These are phyloP conservation scores for Ovibos moschatus DNA, from an alignment of 2,113 vertebrate species.

Conservation along the genomic window DNA sequence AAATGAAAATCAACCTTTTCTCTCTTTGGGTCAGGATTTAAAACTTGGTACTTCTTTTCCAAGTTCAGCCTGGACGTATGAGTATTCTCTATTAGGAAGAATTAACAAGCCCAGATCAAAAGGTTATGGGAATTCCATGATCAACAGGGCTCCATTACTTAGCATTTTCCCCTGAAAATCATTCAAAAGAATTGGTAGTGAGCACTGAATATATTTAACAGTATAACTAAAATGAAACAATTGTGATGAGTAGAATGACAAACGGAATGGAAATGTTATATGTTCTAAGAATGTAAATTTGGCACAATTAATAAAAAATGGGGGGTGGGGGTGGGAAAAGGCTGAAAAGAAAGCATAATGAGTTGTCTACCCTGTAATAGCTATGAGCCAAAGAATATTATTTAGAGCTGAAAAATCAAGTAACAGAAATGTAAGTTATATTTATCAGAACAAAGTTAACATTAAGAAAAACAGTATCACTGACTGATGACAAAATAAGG, in stretches of 20 bases:
- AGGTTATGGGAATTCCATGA: slow-evolving; percentile 36
- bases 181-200: slow-evolving; percentile 52
- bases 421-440: not conserved
- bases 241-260: slow-evolving; percentile 17
- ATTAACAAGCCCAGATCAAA: slow-evolving; percentile 52
- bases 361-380: not conserved
- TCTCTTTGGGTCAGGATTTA: slow-evolving; percentile 34
- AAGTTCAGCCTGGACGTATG: slow-evolving; percentile 42
- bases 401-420: slow-evolving; percentile 35
- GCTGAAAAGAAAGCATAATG: not conserved
- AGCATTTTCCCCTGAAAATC: slow-evolving; percentile 42
- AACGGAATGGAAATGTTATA: slow-evolving; percentile 31
- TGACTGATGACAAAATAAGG: slow-evolving; percentile 11
- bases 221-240: slow-evolving; percentile 32
- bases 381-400: not conserved
- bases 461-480: slow-evolving; percentile 14
- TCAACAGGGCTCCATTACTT: slow-evolving; percentile 30
- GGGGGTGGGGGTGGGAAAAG: not conserved
- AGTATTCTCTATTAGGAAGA: slow-evolving; percentile 38
- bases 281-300: slow-evolving; percentile 9
- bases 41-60: slow-evolving; percentile 50
- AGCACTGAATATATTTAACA: slow-evolving; percentile 35
- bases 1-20: slow-evolving; percentile 55
- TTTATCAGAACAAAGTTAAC: slow-evolving; percentile 15
- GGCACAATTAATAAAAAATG: not conserved